Percentiles rank a stretch among this genome's conserved stretches.
phyloP scores from a whole-genome alignment of 2,113 vertebrate genomes.

The Pampusana beccarii region DNA sequence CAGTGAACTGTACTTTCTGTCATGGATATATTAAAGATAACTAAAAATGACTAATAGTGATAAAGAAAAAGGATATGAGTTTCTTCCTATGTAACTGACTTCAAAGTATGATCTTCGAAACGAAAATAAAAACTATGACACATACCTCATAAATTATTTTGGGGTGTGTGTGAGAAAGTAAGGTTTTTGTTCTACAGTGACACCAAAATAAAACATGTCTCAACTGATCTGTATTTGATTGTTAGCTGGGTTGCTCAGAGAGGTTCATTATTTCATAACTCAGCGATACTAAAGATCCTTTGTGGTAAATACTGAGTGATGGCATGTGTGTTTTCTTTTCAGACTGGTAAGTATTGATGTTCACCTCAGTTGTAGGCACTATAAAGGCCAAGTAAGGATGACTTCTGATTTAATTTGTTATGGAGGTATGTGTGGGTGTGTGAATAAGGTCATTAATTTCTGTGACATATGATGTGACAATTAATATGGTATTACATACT shows the following conservation, averaged over 20 bases:
- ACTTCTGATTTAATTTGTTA: background rate
- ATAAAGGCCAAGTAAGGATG: background rate
- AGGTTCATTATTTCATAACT: background rate
- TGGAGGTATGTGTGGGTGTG: background rate
- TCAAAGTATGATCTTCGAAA: conserved; percentile 1
- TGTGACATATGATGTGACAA: background rate
- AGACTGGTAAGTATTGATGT: background rate
- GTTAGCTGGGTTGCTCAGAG: background rate
- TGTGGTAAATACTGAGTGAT: background rate
- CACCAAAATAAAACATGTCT: background rate
- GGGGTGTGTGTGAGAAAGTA: background rate
- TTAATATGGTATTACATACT: background rate
- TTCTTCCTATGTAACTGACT: background rate
- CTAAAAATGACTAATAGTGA: background rate
- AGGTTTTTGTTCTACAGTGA: background rate
- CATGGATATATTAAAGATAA: background rate
- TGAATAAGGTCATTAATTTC: background rate
- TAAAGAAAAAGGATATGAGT: conserved; percentile 19
- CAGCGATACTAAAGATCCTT: background rate
- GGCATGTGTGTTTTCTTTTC: background rate
- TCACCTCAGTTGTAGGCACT: background rate
- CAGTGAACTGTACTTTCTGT: conserved; percentile 2
- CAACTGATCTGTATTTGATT: background rate
- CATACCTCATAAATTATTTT: background rate
- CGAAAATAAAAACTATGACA: background rate